phyloP scores from a whole-genome alignment of 2,888 invertebrate genomes.

The Sericinus montela region DNA sequence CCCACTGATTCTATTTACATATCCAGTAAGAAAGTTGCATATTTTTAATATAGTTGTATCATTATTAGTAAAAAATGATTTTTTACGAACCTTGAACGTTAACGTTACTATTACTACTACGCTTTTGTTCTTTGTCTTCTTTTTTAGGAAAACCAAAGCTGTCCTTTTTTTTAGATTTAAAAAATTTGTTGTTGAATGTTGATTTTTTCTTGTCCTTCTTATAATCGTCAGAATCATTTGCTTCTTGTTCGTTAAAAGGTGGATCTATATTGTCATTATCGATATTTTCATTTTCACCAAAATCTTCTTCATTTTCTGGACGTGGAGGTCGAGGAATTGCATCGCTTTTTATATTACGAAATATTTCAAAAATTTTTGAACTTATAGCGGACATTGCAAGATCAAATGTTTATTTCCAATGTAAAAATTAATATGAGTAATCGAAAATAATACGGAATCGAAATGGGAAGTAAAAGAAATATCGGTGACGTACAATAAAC shows the following conservation, averaged over 20 bases:
- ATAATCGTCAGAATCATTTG: constrained; percentile 23
- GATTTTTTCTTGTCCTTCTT: constrained; percentile 17
- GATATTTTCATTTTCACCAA: constrained; percentile 26
- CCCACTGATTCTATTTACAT: too few relatives aligned
- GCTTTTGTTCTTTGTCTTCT: constrained; percentile 30
- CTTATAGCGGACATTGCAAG: constrained; percentile 36
- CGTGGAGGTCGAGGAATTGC: constrained; percentile 73
- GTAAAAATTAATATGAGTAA: too few relatives aligned
- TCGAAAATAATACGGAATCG: too few relatives aligned
- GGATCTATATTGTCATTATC: constrained; percentile 36
- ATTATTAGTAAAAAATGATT: neutral
- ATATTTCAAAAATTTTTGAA: constrained; percentile 54
- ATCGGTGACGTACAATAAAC: too few relatives aligned
- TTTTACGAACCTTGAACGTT: constrained; percentile 56
- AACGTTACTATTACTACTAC: constrained; percentile 39
- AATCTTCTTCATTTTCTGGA: constrained; percentile 25
- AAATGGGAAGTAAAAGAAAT: too few relatives aligned
- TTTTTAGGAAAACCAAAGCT: constrained; percentile 19
- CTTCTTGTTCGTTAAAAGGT: constrained; percentile 18
- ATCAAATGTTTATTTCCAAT: neutral
- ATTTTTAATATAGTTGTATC: neutral
- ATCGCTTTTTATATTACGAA: constrained; percentile 70
- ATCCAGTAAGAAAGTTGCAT: too few relatives aligned
- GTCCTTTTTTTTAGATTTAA: constrained; percentile 32
- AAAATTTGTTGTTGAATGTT: constrained; percentile 19